Evolutionary conservation across 2,113 vertebrate genomes (phyloP).

Genomic region (Microtus montanus): DNA sequence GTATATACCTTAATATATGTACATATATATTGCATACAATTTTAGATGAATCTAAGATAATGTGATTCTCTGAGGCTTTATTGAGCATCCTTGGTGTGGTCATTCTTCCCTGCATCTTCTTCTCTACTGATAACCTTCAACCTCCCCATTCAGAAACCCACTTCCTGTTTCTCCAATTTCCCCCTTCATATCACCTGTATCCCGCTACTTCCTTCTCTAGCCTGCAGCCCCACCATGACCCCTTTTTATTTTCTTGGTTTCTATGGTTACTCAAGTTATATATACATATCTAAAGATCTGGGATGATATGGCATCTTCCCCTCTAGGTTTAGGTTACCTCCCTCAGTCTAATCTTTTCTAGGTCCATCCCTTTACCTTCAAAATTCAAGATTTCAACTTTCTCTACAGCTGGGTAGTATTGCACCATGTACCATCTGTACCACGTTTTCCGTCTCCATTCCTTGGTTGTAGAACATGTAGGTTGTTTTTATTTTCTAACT

Average conservation of each 20-base stretch:
- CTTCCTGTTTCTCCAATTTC: too few species aligned
- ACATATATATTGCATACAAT: background rate
- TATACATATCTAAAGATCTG: background rate
- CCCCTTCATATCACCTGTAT: background rate
- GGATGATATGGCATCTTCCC: background rate
- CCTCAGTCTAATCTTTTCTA: background rate
- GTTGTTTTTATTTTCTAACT: background rate
- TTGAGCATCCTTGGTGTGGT: background rate
- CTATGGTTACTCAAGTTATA: background rate
- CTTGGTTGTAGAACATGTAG: background rate
- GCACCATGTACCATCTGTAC: background rate
- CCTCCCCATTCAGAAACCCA: background rate
- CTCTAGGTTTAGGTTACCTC: background rate
- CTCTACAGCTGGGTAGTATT: background rate
- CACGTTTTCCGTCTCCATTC: background rate
- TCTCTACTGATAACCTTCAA: background rate
- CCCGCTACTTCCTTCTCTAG: background rate
- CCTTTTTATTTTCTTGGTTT: background rate
- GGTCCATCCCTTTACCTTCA: background rate
- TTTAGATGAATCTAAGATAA: background rate
- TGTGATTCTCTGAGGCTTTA: background rate
- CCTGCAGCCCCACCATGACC: background rate
- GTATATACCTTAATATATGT: background rate
- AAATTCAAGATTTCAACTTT: background rate
- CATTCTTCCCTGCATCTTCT: background rate